Evolutionary conservation across 1,140 invertebrate species (phyloP).

Genomic region (Drosophila persimilis): DNA sequence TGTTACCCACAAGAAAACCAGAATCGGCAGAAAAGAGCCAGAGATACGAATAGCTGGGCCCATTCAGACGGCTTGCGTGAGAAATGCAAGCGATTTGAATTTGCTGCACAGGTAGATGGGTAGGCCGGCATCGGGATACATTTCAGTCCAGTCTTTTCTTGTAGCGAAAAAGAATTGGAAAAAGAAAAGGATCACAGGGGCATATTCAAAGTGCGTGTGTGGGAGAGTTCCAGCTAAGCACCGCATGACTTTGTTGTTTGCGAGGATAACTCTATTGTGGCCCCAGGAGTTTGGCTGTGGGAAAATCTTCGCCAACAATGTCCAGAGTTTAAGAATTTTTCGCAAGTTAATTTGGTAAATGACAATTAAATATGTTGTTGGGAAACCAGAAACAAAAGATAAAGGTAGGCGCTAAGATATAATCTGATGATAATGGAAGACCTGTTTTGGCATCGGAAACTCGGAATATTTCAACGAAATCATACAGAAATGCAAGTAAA

Average conservation of each 20-base stretch:
- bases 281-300: constrained; percentile 57
- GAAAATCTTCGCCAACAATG: constrained; percentile 52
- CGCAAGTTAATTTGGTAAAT: constrained; percentile 68
- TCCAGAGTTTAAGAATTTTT: constrained; percentile 16
- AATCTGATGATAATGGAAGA: constrained; percentile 6
- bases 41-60: constrained; percentile 35
- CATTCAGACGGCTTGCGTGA: constrained; percentile 65
- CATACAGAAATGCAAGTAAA: constrained; percentile 1
- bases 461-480: neutral
- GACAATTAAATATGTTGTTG: constrained; percentile 52
- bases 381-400: constrained; percentile 10
- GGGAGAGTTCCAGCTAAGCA: constrained; percentile 73
- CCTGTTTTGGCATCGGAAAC: neutral
- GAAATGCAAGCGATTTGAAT: constrained; percentile 76
- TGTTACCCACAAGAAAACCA: constrained; percentile 56
- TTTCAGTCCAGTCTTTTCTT: constrained; percentile 54
- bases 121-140: constrained; percentile 35
- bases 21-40: constrained; percentile 13
- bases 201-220: constrained; percentile 56
- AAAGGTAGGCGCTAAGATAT: constrained; percentile 2
- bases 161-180: constrained; percentile 38
- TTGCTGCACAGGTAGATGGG: constrained; percentile 60
- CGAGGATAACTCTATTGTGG: constrained; percentile 67
- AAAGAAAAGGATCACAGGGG: constrained; percentile 70
- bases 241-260: constrained; percentile 75